A percentile compares a stretch with the other conserved stretches of the same genome.
phyloP scores from a whole-genome alignment of 2,113 vertebrate species.

The Pteronura brasiliensis region DNA sequence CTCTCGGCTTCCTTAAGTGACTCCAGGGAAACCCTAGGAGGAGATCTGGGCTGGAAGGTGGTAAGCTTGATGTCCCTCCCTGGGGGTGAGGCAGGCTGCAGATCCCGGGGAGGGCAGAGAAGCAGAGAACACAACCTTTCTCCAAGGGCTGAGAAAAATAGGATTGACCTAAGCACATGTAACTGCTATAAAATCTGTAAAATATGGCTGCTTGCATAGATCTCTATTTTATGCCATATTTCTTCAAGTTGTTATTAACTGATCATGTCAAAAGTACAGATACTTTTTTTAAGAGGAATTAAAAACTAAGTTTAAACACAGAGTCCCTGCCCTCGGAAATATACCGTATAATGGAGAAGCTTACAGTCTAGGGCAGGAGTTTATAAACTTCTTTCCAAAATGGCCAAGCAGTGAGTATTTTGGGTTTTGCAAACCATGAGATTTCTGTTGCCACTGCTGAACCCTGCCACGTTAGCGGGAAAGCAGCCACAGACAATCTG shows the following conservation, averaged over 20 bases:
- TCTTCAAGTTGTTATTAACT: not conserved
- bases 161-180: not conserved
- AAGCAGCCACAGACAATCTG: not conserved
- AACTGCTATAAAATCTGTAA: not conserved
- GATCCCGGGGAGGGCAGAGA: no score
- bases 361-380: not conserved
- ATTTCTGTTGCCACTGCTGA: not conserved
- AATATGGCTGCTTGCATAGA: not conserved
- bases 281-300: not conserved
- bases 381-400: not conserved
- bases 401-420: not conserved
- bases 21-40: not conserved
- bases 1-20: no score
- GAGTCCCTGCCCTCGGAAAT: not conserved
- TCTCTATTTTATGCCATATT: not conserved
- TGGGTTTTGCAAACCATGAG: not conserved
- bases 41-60: no score
- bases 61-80: fast-evolving
- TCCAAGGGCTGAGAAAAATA: not conserved
- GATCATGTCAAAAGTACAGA: not conserved
- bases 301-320: not conserved
- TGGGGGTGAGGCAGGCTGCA: fast-evolving
- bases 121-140: not conserved
- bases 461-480: not conserved
- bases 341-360: not conserved